Conservation (phyloP, 2,888 invertebrate genomes). For the Gnatocerus cornutus region DNA sequence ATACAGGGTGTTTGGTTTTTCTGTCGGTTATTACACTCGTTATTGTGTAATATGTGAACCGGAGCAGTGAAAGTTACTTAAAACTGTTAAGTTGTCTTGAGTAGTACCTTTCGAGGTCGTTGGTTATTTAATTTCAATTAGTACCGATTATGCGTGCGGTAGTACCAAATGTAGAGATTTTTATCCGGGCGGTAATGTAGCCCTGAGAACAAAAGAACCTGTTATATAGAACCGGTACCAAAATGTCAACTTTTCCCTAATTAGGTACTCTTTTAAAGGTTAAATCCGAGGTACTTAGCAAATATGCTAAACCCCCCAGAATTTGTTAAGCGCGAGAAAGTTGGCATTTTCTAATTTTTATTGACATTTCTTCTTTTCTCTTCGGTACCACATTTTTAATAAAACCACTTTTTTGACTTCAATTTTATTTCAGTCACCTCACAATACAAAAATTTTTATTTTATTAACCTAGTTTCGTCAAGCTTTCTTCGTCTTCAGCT, state of each 20-base stretch:
- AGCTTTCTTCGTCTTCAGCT: conserved; percentile 31
- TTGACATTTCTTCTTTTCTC: neutral
- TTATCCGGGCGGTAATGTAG: no score
- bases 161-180: neutral
- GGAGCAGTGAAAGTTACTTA: conserved; percentile 40
- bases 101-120: conserved; percentile 7
- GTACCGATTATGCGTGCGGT: neutral
- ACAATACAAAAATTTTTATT: neutral
- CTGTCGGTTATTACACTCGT: conserved; percentile 1
- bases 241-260: conserved; percentile 6
- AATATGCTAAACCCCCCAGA: neutral
- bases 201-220: no score
- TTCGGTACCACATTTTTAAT: neutral
- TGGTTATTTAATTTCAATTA: neutral
- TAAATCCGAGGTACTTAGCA: no score
- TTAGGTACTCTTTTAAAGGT: no score
- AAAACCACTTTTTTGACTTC: neutral
- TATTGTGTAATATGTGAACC: conserved; percentile 29
- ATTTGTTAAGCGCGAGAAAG: neutral
- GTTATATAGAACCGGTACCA: conserved; percentile 7
- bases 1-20: conserved; percentile 8
- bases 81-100: conserved; percentile 21
- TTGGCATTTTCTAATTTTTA: neutral
- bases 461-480: conserved; percentile 7
- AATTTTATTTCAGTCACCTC: neutral